Conservation (phyloP, 2,888 invertebrate genomes). For the Agriopis aurantiaria region DNA sequence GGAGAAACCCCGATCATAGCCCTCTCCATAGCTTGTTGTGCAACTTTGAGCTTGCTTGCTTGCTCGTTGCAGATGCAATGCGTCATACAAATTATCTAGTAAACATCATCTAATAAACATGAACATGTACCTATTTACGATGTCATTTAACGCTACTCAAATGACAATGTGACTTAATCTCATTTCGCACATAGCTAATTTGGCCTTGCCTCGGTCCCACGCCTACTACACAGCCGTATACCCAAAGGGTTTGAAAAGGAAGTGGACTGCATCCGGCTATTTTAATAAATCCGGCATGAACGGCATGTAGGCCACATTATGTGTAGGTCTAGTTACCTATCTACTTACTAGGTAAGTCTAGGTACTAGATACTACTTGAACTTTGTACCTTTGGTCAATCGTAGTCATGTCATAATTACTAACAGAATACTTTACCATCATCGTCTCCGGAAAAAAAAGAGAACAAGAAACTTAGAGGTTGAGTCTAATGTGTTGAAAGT, state of each 20-base stretch:
- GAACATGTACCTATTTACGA: slow-evolving; percentile 6
- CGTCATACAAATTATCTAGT: neutral
- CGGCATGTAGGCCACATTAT: neutral
- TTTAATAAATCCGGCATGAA: slow-evolving; percentile 2
- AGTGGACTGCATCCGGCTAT: neutral
- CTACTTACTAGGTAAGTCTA: neutral
- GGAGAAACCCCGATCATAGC: too few relatives aligned
- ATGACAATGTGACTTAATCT: slow-evolving; percentile 18
- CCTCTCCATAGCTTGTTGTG: too few relatives aligned
- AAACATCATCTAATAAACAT: too few relatives aligned
- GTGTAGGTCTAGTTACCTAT: neutral
- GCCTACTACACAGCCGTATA: neutral
- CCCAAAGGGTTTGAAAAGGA: slow-evolving; percentile 7
- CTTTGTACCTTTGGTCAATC: too few relatives aligned
- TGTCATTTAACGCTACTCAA: slow-evolving; percentile 7
- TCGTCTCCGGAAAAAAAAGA: too few relatives aligned
- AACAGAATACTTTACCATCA: too few relatives aligned
- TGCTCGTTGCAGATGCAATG: too few relatives aligned
- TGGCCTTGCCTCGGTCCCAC: slow-evolving; percentile 21
- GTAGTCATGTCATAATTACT: too few relatives aligned
- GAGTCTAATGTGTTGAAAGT: neutral
- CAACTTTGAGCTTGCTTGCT: too few relatives aligned
- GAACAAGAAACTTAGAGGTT: too few relatives aligned
- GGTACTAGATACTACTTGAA: neutral
- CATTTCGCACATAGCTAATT: slow-evolving; percentile 17